Evolutionary conservation across 2,888 invertebrate species (phyloP).

Genomic region (Callyntrura sp.): DNA sequence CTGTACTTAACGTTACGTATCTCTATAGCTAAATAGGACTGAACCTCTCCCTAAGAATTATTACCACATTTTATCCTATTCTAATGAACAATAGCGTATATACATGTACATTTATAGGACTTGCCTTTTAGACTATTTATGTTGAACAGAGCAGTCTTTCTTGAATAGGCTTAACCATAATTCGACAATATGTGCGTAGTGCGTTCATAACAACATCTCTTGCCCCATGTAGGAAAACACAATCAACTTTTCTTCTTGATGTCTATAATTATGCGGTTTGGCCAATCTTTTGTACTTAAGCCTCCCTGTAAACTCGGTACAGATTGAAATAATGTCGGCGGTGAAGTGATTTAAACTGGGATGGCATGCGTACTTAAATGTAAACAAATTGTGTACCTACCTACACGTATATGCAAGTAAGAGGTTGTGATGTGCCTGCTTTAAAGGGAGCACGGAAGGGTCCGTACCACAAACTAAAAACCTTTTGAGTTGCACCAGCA

Average conservation of each 20-base stretch:
- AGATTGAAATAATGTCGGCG: conserved; percentile 20
- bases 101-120: background rate
- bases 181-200: background rate
- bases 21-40: too few species aligned
- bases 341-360: conserved; percentile 32
- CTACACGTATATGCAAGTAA: too few species aligned
- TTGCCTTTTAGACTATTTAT: too few species aligned
- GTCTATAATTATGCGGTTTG: conserved; percentile 33
- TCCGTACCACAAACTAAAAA: background rate
- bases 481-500: background rate
- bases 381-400: too few species aligned
- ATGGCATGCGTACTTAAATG: background rate
- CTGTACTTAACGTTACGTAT: too few species aligned
- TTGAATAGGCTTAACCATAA: background rate
- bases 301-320: background rate
- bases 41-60: too few species aligned
- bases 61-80: too few species aligned
- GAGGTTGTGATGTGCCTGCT: background rate
- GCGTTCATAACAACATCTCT: background rate
- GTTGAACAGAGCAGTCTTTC: background rate
- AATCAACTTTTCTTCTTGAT: conserved; percentile 2
- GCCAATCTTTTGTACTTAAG: conserved; percentile 19
- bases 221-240: background rate
- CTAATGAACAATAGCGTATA: background rate
- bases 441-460: background rate